Percentiles rank a stretch among this genome's conserved stretches.
Conservation (phyloP, 2,888 invertebrate genomes). For the Lasioglossum lativentre region DNA sequence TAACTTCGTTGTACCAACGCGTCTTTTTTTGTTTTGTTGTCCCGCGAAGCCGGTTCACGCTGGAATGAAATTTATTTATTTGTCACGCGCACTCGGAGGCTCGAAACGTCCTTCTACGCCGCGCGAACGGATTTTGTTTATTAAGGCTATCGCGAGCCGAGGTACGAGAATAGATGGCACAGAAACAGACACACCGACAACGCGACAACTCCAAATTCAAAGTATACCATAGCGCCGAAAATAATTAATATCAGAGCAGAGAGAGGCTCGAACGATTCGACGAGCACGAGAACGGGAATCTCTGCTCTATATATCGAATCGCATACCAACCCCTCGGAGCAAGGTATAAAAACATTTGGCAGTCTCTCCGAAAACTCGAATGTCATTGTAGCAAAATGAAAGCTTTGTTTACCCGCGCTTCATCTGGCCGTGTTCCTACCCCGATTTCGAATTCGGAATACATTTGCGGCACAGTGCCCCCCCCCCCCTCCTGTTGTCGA, state of each 20-base stretch:
- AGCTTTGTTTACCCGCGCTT: constrained; percentile 9
- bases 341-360: neutral
- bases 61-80: neutral
- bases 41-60: neutral
- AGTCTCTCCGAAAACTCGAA: neutral
- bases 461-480: neutral
- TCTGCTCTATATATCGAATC: neutral
- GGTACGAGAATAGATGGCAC: neutral
- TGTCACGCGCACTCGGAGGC: neutral
- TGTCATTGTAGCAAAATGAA: neutral
- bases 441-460: neutral
- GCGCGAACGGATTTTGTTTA: neutral
- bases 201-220: neutral
- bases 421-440: constrained; percentile 1
- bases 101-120: neutral
- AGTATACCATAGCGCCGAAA: neutral
- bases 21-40: neutral
- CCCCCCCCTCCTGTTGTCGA: too few species aligned
- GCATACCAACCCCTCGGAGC: neutral
- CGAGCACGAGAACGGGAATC: neutral
- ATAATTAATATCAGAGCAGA: neutral
- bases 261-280: neutral
- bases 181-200: neutral
- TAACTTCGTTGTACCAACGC: neutral
- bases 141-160: neutral